Percentiles rank a stretch among this genome's conserved stretches.
Conservation (phyloP, 2,888 invertebrate genomes). For the Smittia aterrima region DNA sequence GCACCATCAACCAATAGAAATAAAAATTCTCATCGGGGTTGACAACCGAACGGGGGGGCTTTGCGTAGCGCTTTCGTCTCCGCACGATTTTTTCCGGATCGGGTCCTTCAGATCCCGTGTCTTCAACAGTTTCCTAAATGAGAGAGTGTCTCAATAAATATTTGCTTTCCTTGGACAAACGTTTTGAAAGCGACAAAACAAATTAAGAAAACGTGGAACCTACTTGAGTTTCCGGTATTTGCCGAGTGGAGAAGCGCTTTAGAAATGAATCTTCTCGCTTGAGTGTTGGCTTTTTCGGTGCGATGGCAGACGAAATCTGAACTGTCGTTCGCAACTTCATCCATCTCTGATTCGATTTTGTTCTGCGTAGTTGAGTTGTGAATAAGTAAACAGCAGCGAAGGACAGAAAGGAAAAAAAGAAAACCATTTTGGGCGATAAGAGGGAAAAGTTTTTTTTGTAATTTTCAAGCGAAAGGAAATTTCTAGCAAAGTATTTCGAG, state of each 20-base stretch:
- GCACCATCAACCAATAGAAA: slow-evolving; percentile 90
- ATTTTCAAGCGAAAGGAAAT: background rate
- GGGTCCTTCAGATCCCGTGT: slow-evolving; percentile 69
- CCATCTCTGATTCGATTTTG: slow-evolving; percentile 93
- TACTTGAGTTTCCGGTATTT: slow-evolving; percentile 83
- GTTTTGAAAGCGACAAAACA: background rate
- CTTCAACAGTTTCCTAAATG: slow-evolving; percentile 61
- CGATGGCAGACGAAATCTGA: slow-evolving; percentile 82
- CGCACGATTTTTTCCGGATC: slow-evolving; percentile 60
- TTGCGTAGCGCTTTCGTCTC: slow-evolving; percentile 65
- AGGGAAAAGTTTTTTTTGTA: background rate
- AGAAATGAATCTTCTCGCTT: slow-evolving; percentile 92
- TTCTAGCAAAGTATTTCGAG: background rate
- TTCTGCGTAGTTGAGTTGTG: slow-evolving; percentile 59
- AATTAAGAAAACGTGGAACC: slow-evolving; percentile 46
- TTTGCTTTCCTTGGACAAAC: background rate
- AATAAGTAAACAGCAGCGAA: background rate
- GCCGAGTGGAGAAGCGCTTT: slow-evolving; percentile 89
- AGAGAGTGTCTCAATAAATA: background rate
- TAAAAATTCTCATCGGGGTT: slow-evolving; percentile 95
- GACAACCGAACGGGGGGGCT: slow-evolving; percentile 77
- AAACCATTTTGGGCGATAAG: background rate
- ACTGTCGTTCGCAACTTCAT: slow-evolving; percentile 93
- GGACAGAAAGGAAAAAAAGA: background rate
- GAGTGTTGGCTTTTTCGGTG: slow-evolving; percentile 82